Percentiles rank a stretch among this genome's conserved stretches.
Evolutionary conservation across 2,113 vertebrate genomes (phyloP).

Genomic region (Cacatua alba): DNA sequence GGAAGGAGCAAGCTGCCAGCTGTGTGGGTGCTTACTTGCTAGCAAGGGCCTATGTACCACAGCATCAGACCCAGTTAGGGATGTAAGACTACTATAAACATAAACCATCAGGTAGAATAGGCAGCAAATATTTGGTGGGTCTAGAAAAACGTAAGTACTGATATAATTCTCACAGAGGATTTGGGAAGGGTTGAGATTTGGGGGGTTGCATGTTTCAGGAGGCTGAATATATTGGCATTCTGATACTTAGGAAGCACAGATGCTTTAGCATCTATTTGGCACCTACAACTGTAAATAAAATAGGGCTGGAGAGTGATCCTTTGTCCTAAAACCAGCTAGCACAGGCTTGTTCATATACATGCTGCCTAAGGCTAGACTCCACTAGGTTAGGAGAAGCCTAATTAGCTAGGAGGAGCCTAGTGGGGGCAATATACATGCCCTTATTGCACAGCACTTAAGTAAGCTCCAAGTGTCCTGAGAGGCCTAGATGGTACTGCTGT

Average conservation of each 20-base stretch:
- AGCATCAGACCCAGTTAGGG: neutral
- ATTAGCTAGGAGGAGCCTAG: neutral
- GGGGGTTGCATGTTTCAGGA: neutral
- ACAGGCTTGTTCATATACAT: neutral
- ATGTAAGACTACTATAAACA: neutral
- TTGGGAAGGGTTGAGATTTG: neutral
- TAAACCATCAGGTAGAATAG: accelerated
- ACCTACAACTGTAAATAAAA: neutral
- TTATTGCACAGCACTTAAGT: neutral
- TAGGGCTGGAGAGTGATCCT: neutral
- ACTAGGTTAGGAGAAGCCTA: neutral
- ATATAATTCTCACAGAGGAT: neutral
- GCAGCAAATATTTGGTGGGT: neutral
- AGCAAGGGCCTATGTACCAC: neutral
- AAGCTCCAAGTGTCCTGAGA: neutral
- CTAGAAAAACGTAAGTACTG: neutral
- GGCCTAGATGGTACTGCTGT: neutral
- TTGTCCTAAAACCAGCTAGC: neutral
- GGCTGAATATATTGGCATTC: neutral
- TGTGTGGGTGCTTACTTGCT: neutral
- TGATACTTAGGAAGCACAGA: neutral
- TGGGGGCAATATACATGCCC: neutral
- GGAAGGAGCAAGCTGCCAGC: neutral
- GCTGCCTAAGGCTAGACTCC: neutral
- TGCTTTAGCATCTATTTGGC: neutral